phyloP scores from a whole-genome alignment of 2,888 invertebrate genomes.

The Aspidiotus rigidus region DNA sequence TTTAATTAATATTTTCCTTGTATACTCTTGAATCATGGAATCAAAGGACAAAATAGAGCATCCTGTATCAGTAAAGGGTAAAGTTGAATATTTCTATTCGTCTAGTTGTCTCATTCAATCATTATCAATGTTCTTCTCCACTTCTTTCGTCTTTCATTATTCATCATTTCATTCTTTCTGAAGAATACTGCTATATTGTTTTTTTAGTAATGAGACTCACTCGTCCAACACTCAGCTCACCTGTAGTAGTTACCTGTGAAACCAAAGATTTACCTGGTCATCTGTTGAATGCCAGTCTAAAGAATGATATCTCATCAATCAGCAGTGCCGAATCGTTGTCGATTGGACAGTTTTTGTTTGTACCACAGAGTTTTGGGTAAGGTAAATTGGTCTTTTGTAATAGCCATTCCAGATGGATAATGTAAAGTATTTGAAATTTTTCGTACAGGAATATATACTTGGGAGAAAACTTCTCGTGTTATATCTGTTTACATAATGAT shows the following conservation, averaged over 20 bases:
- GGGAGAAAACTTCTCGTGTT: constrained; percentile 96
- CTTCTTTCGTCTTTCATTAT: background rate
- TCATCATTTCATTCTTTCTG: background rate
- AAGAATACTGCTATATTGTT: constrained; percentile 13
- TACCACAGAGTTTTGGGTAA: constrained; percentile 93
- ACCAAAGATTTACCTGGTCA: constrained; percentile 74
- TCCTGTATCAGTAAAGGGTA: constrained; percentile 53
- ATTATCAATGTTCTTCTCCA: too few relatives aligned
- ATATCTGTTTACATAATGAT: constrained; percentile 94
- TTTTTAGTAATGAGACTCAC: constrained; percentile 82
- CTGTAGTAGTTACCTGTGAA: constrained; percentile 73
- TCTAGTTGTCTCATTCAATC: too few relatives aligned
- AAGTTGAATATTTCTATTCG: background rate
- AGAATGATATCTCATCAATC: constrained; percentile 75
- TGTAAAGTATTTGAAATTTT: constrained; percentile 1
- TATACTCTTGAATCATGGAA: constrained; percentile 45
- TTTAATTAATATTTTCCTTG: too few relatives aligned
- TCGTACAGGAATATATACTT: constrained; percentile 76
- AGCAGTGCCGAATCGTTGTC: constrained; percentile 69
- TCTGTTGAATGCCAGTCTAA: constrained; percentile 64
- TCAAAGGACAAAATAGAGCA: constrained; percentile 53
- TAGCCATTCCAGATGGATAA: background rate
- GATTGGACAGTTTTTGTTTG: constrained; percentile 79
- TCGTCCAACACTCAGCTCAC: constrained; percentile 76
- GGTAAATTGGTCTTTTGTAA: constrained; percentile 33